Conservation (phyloP, 2,113 vertebrate species). For the Oenanthe oenanthe region DNA sequence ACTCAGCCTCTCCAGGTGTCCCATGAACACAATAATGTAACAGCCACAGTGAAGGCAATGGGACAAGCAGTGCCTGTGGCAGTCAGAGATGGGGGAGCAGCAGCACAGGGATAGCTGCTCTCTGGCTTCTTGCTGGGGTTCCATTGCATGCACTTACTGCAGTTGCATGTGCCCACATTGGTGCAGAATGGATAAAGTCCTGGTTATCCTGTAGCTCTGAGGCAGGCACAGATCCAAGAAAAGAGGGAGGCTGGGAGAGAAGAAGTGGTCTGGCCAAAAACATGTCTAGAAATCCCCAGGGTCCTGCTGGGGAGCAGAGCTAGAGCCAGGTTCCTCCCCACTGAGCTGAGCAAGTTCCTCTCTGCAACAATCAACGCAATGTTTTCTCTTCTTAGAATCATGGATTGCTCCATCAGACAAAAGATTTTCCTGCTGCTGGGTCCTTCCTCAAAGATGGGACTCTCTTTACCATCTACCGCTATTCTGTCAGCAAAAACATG, state of each 20-base stretch:
- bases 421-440: neutral
- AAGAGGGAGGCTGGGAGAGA: neutral
- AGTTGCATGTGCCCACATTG: neutral
- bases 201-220: neutral
- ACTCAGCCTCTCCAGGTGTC: neutral
- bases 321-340: neutral
- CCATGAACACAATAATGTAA: neutral
- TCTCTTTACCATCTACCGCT: neutral
- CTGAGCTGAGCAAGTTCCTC: neutral
- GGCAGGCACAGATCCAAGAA: neutral
- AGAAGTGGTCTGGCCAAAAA: neutral
- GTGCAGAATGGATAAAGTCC: neutral
- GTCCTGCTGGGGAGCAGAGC: neutral
- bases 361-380: neutral
- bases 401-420: neutral
- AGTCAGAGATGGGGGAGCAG: neutral
- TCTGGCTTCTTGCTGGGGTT: neutral
- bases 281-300: neutral
- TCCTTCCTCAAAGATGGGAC: neutral
- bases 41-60: accelerated
- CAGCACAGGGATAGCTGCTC: neutral
- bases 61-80: neutral
- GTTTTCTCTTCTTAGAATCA: slow-evolving; percentile 7
- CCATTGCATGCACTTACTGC: neutral
- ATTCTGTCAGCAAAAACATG: neutral